Percentiles rank a stretch among this genome's conserved stretches.
These are phyloP conservation scores for Lepus oiostolus DNA, from an alignment of 2,797 vertebrate species.

Conservation along the genomic window DNA sequence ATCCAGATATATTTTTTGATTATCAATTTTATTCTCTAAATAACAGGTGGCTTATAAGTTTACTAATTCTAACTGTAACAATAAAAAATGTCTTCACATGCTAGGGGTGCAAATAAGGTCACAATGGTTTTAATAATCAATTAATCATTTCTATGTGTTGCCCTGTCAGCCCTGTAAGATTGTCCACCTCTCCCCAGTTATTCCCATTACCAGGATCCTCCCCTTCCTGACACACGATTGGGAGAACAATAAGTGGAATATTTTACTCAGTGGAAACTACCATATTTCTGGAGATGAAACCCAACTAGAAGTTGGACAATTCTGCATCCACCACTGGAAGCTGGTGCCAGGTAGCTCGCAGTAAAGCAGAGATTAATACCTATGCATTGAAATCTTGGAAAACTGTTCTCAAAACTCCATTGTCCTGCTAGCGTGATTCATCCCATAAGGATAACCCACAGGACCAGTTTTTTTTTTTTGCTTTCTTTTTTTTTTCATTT, in stretches of 20 bases:
- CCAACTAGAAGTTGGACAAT: not conserved
- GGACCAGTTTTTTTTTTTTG: not conserved
- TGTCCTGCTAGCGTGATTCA: not conserved
- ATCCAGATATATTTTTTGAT: not conserved
- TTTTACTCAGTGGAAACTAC: not conserved
- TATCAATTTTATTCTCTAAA: not conserved
- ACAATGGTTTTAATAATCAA: constrained; percentile 37
- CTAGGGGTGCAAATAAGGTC: not conserved
- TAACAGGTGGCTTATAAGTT: not conserved
- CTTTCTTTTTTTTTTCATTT: too few species aligned
- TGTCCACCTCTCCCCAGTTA: not conserved
- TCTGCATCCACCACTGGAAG: not conserved
- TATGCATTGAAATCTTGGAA: not conserved
- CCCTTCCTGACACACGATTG: not conserved
- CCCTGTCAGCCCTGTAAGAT: not conserved
- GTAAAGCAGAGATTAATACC: not conserved
- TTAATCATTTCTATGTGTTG: constrained; percentile 1
- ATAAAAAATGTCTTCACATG: not conserved
- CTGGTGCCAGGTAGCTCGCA: not conserved
- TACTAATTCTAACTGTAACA: constrained; percentile 12
- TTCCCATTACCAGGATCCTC: not conserved
- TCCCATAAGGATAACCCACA: not conserved
- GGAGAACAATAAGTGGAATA: not conserved
- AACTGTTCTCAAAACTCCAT: not conserved
- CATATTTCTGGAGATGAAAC: not conserved